Conservation (phyloP, 2,888 invertebrate genomes). For the Mamestra brassicae region DNA sequence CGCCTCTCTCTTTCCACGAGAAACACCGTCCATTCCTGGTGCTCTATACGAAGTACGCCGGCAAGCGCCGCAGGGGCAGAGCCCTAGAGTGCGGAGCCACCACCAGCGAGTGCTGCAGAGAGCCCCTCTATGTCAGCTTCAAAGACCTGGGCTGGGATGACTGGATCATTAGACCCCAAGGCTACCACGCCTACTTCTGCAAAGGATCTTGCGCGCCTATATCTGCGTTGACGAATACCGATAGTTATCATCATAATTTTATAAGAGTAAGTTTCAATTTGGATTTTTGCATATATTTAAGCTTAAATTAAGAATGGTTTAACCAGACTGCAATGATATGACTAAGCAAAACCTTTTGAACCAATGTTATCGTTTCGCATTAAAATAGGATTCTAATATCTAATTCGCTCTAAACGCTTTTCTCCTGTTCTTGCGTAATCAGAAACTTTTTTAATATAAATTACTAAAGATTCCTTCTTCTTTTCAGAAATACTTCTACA, state of each 20-base stretch:
- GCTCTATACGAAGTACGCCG: slow-evolving; percentile 94
- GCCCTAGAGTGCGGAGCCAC: slow-evolving; percentile 93
- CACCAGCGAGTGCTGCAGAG: slow-evolving; percentile 95
- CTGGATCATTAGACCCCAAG: slow-evolving; percentile 96
- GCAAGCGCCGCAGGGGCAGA: slow-evolving; percentile 92
- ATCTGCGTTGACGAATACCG: slow-evolving; percentile 92
- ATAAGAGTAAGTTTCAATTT: slow-evolving; percentile 92
- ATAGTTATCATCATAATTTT: slow-evolving; percentile 93
- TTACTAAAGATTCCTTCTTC: slow-evolving; percentile 45
- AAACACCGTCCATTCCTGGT: slow-evolving; percentile 95
- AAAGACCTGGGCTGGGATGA: slow-evolving; percentile 96
- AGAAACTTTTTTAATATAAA: not conserved
- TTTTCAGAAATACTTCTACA: slow-evolving; percentile 93
- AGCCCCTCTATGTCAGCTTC: slow-evolving; percentile 95
- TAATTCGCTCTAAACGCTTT: no score
- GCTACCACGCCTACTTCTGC: slow-evolving; percentile 97
- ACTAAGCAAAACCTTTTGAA: no score
- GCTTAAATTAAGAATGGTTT: no score
- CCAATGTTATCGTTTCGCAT: no score
- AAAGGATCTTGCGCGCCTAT: slow-evolving; percentile 95
- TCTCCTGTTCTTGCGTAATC: no score
- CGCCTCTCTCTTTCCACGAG: slow-evolving; percentile 93
- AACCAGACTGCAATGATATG: no score
- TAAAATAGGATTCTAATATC: no score
- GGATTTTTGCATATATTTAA: not conserved